Percentiles rank a stretch among this genome's conserved stretches.
Conservation (phyloP, 2,888 invertebrate genomes). For the Polymixis flavicincta region DNA sequence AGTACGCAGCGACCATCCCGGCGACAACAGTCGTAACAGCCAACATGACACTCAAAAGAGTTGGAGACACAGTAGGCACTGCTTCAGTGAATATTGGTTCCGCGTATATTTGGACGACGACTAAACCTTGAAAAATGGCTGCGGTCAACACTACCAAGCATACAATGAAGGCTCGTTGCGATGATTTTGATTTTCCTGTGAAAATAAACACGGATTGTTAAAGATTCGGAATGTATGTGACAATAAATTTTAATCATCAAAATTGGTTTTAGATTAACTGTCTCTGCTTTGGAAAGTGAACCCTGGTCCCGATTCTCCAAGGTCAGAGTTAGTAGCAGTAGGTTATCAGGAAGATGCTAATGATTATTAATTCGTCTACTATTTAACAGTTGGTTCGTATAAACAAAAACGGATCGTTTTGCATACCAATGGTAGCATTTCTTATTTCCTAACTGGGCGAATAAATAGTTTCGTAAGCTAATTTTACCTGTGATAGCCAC, state of each 20-base stretch:
- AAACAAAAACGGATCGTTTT: too few species aligned
- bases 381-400: too few species aligned
- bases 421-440: too few species aligned
- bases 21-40: conserved; percentile 72
- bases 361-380: too few species aligned
- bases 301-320: background rate
- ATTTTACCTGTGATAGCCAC: too few species aligned
- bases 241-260: background rate
- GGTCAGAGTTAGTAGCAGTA: background rate
- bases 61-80: conserved; percentile 77
- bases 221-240: background rate
- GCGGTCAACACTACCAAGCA: conserved; percentile 71
- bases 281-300: background rate
- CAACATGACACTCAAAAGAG: conserved; percentile 75
- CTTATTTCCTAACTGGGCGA: too few species aligned
- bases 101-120: conserved; percentile 82
- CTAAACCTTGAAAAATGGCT: conserved; percentile 80
- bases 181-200: conserved; percentile 79
- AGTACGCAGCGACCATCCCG: conserved; percentile 76
- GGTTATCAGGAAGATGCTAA: too few species aligned
- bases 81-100: conserved; percentile 79
- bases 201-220: conserved; percentile 7
- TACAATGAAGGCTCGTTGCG: conserved; percentile 74
- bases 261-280: background rate
- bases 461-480: too few species aligned